A percentile compares a stretch with the other conserved stretches of the same genome.
phyloP scores from a whole-genome alignment of 2,888 invertebrate species.

The Rotaria magnacalcarata region DNA sequence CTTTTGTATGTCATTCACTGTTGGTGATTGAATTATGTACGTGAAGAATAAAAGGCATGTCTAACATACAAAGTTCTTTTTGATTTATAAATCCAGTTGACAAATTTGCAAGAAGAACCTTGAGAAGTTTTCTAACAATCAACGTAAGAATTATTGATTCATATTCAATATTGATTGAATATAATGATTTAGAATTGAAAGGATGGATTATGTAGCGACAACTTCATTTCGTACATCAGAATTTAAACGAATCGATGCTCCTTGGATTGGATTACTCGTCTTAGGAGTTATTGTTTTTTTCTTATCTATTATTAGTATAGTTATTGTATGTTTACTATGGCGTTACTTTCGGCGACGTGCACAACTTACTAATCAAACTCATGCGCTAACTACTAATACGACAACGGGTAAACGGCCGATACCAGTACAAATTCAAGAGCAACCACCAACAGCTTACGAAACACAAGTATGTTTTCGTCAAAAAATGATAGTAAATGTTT shows the following conservation, averaged over 20 bases:
- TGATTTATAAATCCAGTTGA: not conserved
- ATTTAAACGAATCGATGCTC: not conserved
- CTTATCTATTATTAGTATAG: not conserved
- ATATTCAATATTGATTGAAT: not conserved
- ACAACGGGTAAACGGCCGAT: not conserved
- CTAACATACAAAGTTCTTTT: not conserved
- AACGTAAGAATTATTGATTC: not conserved
- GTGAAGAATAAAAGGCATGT: not conserved
- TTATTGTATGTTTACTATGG: slow-evolving; percentile 3
- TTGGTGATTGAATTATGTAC: slow-evolving; percentile 10
- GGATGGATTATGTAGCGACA: not conserved
- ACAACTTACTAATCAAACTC: not conserved
- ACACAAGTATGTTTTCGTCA: not conserved
- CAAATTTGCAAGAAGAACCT: not conserved
- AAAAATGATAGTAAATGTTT: not conserved
- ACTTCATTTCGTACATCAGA: not conserved
- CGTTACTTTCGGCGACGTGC: not conserved
- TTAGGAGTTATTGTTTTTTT: not conserved
- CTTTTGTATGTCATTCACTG: slow-evolving; percentile 22
- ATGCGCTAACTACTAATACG: not conserved
- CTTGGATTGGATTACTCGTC: not conserved
- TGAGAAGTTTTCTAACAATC: not conserved
- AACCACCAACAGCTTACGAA: not conserved
- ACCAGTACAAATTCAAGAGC: not conserved
- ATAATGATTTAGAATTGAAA: too few relatives aligned